Conservation (phyloP, 2,797 vertebrate species). For the Intellagama lesueurii region DNA sequence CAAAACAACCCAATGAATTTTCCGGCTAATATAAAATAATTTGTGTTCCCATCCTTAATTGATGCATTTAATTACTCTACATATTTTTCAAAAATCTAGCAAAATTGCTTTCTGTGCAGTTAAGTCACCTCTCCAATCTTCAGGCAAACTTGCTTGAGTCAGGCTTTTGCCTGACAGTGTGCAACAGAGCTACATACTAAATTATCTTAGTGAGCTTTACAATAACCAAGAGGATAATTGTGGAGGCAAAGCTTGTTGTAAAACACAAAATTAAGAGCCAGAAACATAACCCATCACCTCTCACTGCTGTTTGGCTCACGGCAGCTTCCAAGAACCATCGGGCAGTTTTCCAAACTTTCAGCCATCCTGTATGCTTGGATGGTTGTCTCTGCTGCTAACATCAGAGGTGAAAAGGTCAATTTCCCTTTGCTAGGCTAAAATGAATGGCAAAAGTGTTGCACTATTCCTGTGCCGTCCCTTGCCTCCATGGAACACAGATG, state of each 20-base stretch:
- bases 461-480: no score
- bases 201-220: slow-evolving; percentile 65
- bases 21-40: slow-evolving; percentile 69
- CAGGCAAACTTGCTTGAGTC: slow-evolving; percentile 71
- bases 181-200: slow-evolving; percentile 64
- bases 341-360: not conserved
- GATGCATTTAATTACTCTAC: slow-evolving; percentile 75
- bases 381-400: not conserved
- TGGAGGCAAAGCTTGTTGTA: slow-evolving; percentile 66
- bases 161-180: slow-evolving; percentile 64
- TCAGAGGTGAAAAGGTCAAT: not conserved
- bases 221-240: slow-evolving; percentile 69
- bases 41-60: slow-evolving; percentile 69
- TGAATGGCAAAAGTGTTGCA: no score
- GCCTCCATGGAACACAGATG: no score
- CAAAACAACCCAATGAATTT: slow-evolving; percentile 64
- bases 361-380: not conserved
- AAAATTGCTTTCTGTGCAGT: slow-evolving; percentile 71
- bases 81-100: slow-evolving; percentile 65
- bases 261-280: slow-evolving; percentile 63
- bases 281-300: slow-evolving; percentile 40
- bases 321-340: not conserved
- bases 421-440: no score
- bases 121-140: slow-evolving; percentile 57
- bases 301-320: not conserved